Evolutionary conservation across 2,888 invertebrate genomes (phyloP).

Genomic region (Seladonia tumulorum): DNA sequence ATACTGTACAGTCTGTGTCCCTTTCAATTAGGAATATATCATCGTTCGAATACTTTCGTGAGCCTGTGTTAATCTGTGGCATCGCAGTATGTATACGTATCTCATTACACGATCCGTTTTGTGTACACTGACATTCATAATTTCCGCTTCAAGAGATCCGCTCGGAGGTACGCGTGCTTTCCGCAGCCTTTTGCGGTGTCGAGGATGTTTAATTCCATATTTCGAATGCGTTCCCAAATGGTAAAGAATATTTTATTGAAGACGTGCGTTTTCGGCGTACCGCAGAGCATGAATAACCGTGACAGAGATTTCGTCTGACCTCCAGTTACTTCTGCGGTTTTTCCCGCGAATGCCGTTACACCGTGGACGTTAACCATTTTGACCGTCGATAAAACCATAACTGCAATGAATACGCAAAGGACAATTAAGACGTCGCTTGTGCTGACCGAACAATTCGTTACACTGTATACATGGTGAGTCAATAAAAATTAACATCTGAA

Average conservation of each 20-base stretch:
- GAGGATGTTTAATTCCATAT: slow-evolving; percentile 44
- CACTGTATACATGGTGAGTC: not conserved
- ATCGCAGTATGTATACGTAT: not conserved
- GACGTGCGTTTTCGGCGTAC: slow-evolving; percentile 10
- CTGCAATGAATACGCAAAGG: not conserved
- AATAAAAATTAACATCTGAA: no score
- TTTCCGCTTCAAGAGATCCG: slow-evolving; percentile 25
- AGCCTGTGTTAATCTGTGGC: not conserved
- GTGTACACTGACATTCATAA: slow-evolving; percentile 24
- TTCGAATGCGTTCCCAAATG: slow-evolving; percentile 32
- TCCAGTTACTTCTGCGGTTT: slow-evolving; percentile 38
- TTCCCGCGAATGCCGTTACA: slow-evolving; percentile 7
- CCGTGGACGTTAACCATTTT: slow-evolving; percentile 26
- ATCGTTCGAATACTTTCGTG: no score
- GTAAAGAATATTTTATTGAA: slow-evolving; percentile 31
- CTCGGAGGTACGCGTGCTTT: not conserved
- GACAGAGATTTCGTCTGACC: not conserved
- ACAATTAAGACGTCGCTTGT: slow-evolving; percentile 31
- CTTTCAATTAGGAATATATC: no score
- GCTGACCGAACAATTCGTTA: slow-evolving; percentile 11
- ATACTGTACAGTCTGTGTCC: no score
- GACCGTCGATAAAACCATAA: slow-evolving; percentile 20
- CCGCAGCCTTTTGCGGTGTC: slow-evolving; percentile 16
- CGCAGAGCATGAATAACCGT: slow-evolving; percentile 11
- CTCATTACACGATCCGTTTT: slow-evolving; percentile 13